A percentile compares a stretch with the other conserved stretches of the same genome.
These are phyloP conservation scores for Mola mola DNA, from an alignment of 2,113 vertebrate species.

Conservation along the genomic window DNA sequence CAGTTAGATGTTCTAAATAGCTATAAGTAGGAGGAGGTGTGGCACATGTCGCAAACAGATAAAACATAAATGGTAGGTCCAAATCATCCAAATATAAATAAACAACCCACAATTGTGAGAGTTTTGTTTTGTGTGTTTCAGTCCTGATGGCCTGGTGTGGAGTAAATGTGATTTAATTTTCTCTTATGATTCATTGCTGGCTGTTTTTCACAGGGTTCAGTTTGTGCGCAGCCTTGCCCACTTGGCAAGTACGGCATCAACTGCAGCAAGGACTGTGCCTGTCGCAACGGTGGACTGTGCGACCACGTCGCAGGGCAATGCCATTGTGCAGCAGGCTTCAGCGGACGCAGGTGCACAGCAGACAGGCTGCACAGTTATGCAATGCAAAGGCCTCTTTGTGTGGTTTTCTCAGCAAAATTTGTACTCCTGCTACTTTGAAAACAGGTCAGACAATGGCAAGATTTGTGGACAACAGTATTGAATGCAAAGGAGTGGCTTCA, in stretches of 20 bases:
- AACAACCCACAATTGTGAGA: not conserved
- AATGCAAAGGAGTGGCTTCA: slow-evolving; percentile 47
- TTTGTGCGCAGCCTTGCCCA: slow-evolving; percentile 94
- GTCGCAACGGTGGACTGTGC: slow-evolving; percentile 95
- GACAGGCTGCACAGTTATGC: slow-evolving; percentile 3
- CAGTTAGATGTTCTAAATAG: no score
- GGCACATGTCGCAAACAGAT: not conserved
- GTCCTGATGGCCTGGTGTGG: not conserved
- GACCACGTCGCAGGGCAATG: slow-evolving; percentile 93
- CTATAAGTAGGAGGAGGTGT: not conserved
- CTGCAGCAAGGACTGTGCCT: slow-evolving; percentile 96
- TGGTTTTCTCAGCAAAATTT: slow-evolving; percentile 37
- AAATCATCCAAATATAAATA: not conserved
- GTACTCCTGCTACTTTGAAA: slow-evolving; percentile 39
- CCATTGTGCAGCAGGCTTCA: slow-evolving; percentile 91
- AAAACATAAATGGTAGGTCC: no score
- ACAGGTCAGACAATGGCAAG: slow-evolving; percentile 53
- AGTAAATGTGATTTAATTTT: no score
- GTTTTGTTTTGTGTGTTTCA: not conserved
- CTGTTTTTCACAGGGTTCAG: slow-evolving; percentile 86
- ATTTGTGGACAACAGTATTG: slow-evolving; percentile 58
- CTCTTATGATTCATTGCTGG: slow-evolving; percentile 8
- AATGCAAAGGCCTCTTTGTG: slow-evolving; percentile 9
- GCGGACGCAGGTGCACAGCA: slow-evolving; percentile 90
- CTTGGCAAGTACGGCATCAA: slow-evolving; percentile 93